Evolutionary conservation across 2,888 invertebrate genomes (phyloP).

Genomic region (Elmis aenea): DNA sequence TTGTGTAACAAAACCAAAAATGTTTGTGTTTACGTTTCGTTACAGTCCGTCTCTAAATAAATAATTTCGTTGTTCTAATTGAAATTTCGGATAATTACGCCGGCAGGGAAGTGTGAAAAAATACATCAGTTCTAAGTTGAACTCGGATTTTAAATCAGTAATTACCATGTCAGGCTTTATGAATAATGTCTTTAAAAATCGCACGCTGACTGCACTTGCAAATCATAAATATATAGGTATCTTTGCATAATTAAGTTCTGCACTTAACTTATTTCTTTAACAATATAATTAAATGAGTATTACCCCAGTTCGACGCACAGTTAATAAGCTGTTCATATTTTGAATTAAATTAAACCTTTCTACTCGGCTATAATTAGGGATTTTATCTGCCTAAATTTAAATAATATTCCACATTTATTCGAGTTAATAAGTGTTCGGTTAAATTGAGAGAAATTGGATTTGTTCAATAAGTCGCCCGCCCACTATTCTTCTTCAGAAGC

Average conservation of each 20-base stretch:
- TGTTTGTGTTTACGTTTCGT: no score
- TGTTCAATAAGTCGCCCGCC: no score
- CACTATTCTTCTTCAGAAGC: no score
- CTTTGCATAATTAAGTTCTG: constrained; percentile 33
- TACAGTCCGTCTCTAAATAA: no score
- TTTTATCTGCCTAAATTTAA: constrained; percentile 21
- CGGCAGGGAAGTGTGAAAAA: no score
- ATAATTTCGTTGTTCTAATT: no score
- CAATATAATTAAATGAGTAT: constrained; percentile 33
- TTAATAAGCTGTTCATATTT: constrained; percentile 27
- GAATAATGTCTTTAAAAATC: constrained; percentile 11
- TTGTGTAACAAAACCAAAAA: no score
- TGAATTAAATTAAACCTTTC: constrained; percentile 21
- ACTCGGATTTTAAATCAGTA: no score
- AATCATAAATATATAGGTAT: constrained; percentile 29
- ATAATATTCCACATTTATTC: constrained; percentile 12
- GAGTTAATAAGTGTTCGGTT: neutral
- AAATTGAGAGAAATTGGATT: neutral
- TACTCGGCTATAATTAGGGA: constrained; percentile 15
- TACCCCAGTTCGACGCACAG: constrained; percentile 34
- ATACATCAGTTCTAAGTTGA: no score
- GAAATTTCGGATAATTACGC: no score
- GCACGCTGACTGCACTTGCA: constrained; percentile 37
- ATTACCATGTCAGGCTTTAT: constrained; percentile 7
- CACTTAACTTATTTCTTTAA: constrained; percentile 20